These are phyloP conservation scores for Penaeus chinensis DNA, from an alignment of 1,140 invertebrate genomes.

Conservation along the genomic window DNA sequence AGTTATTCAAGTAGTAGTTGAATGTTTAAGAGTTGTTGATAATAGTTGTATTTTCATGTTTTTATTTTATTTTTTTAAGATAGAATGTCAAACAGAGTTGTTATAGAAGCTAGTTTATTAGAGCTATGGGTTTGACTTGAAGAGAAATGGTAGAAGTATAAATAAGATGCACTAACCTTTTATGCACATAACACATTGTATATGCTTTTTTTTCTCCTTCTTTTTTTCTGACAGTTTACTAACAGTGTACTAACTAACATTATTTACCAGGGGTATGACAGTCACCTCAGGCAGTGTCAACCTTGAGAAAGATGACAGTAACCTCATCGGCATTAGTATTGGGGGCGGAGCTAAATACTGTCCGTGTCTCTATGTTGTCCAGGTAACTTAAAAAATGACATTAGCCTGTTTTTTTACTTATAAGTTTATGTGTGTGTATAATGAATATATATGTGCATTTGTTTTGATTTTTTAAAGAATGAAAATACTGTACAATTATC, in stretches of 20 bases:
- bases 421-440: background rate
- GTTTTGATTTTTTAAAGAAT: no score
- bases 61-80: no score
- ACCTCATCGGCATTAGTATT: slow-evolving; percentile 97
- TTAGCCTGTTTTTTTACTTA: slow-evolving; percentile 17
- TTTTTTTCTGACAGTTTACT: background rate
- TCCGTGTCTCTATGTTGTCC: slow-evolving; percentile 97
- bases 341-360: slow-evolving; percentile 96
- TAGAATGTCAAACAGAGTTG: no score
- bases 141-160: no score
- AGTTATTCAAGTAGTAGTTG: no score
- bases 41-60: no score
- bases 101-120: no score
- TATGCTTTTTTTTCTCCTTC: background rate
- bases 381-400: slow-evolving; percentile 68
- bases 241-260: slow-evolving; percentile 26
- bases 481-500: no score
- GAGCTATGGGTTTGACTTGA: no score
- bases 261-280: slow-evolving; percentile 89
- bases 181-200: background rate
- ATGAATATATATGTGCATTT: background rate
- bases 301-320: slow-evolving; percentile 92
- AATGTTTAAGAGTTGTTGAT: no score
- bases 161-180: no score
- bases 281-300: slow-evolving; percentile 93